Evolutionary conservation across 2,888 invertebrate species (phyloP).

Genomic region (Dastarcus helophoroides): DNA sequence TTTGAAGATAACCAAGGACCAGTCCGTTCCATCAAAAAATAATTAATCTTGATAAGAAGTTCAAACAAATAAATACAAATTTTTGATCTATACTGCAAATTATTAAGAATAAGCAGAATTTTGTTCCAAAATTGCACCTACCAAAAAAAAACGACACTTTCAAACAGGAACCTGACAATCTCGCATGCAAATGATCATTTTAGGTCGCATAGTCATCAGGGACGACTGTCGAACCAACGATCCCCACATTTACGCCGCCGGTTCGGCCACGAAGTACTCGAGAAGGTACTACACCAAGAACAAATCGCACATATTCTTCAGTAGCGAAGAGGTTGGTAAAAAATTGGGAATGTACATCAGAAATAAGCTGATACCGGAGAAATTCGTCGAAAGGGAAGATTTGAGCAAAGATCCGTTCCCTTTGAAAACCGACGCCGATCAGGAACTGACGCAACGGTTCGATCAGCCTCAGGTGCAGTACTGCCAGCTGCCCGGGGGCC

Average conservation of each 20-base stretch:
- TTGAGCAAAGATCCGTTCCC: slow-evolving; percentile 1
- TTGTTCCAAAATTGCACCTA: neutral
- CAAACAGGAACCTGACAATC: too few relatives aligned
- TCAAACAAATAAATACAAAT: too few relatives aligned
- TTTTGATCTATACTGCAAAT: too few relatives aligned
- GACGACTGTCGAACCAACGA: slow-evolving; percentile 53
- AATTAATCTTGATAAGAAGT: too few relatives aligned
- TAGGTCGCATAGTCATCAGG: slow-evolving; percentile 54
- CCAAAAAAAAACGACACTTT: too few relatives aligned
- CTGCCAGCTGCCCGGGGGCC: slow-evolving; percentile 48
- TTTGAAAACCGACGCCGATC: too few relatives aligned
- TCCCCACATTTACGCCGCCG: slow-evolving; percentile 51
- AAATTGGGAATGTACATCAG: slow-evolving; percentile 35
- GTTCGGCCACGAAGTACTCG: slow-evolving; percentile 52
- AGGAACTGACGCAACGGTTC: too few relatives aligned
- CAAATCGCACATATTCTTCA: slow-evolving; percentile 44
- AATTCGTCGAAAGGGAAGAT: slow-evolving; percentile 6
- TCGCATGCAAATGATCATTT: slow-evolving; percentile 31
- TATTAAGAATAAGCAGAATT: neutral
- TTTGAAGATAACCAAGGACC: too few relatives aligned
- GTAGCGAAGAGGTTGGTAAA: slow-evolving; percentile 51
- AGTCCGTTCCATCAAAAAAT: too few relatives aligned
- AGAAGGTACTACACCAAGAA: slow-evolving; percentile 43
- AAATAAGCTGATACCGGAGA: slow-evolving; percentile 14
- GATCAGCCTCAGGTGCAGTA: slow-evolving; percentile 31